Evolutionary conservation across 2,888 invertebrate species (phyloP), one percentile per base, ranked within the genome.

Genomic region (Bombylius major): DNA sequence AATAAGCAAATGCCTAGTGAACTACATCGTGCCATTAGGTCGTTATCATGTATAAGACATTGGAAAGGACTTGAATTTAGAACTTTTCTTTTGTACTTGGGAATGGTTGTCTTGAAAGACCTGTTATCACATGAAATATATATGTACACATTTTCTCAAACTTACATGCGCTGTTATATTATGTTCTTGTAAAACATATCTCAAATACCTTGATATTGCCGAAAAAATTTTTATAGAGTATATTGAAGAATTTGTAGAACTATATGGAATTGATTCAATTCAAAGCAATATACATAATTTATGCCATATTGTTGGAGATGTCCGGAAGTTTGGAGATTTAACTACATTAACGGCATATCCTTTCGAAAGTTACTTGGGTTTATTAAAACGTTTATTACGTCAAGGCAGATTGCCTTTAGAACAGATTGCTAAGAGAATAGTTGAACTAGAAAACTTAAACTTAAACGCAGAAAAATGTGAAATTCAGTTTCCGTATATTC

Each of bases 201-300:
- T 65, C 7, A 62, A 53, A 36, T 14, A 54, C 31, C 44, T 49
- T n/a, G 23, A 58, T 53, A 54, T 63, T 50, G 64, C 62, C n/a
- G 54, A 60, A 51, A 50, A 42, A 34, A 47, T 65, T 48, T 55
- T 65, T 7, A n/a, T 47, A 47, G 44, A 59, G 42, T 65, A 57
- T 58, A 58, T 65, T n/a, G 39, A 11, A 39, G 39, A 11, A 8
- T 39, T 39, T 11, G 11, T 39, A 4, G 11, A 39, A 39, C 9
- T 39, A 9, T 39, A 39, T 39, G 39, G 39, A 9, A 7, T 7
- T 9, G 39, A 39, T 39, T 39, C 39, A 9, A 56, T 69, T n/a
- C 63, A 64, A 12, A 68, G 69, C 57, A 73, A 73, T 64, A 62
- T 72, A 7, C 72, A 72, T 61, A 63, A 64, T 47, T 57, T 72